phyloP scores from a whole-genome alignment of 2,797 vertebrate species.

The Sebastes oblongus region DNA sequence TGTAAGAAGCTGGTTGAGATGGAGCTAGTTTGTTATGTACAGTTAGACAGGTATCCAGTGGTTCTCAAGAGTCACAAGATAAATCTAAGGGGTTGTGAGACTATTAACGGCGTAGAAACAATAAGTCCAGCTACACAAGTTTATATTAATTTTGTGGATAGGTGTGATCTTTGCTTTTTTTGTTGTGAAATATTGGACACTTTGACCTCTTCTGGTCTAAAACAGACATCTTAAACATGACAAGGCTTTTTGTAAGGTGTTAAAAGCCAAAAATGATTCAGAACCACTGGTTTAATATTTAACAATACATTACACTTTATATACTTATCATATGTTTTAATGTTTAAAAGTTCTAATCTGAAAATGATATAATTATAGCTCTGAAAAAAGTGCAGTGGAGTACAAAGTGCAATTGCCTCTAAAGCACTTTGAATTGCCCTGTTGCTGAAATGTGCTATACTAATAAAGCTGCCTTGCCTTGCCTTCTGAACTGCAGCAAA shows the following conservation, averaged over 20 bases:
- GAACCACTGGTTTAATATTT: background rate
- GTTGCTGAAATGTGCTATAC: too few species aligned
- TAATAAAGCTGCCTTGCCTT: too few species aligned
- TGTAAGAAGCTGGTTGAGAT: background rate
- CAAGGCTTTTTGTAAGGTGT: too few species aligned
- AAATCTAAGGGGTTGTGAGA: background rate
- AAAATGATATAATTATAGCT: background rate
- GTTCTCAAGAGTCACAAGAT: background rate
- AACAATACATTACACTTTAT: background rate
- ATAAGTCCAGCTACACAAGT: background rate
- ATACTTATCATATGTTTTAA: background rate
- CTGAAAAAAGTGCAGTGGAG: background rate
- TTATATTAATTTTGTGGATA: background rate
- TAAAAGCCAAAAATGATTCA: accelerated
- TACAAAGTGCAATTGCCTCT: background rate
- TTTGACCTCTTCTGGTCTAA: background rate
- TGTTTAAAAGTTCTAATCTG: background rate
- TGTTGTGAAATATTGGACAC: background rate
- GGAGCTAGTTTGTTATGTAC: background rate
- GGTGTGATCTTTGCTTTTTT: background rate
- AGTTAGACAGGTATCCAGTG: background rate
- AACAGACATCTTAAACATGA: too few species aligned
- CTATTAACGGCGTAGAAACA: background rate
- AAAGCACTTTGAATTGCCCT: too few species aligned
- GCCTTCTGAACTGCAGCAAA: background rate